phyloP scores from a whole-genome alignment of 2,888 invertebrate genomes.

The Beris chalybata region DNA sequence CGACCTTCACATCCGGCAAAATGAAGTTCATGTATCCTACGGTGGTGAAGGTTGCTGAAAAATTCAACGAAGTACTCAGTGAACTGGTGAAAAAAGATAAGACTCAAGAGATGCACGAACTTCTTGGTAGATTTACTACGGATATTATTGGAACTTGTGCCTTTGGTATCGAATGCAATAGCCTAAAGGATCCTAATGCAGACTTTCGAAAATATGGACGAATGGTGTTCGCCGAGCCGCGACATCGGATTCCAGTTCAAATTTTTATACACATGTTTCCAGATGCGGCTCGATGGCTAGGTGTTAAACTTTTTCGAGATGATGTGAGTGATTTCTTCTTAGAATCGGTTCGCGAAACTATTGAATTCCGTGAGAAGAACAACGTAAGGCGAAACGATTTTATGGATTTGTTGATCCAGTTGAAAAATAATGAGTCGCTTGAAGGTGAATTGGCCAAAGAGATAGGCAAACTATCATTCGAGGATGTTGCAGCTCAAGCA shows the following conservation, averaged over 20 bases:
- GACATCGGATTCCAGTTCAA: background rate
- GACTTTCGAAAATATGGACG: slow-evolving; percentile 44
- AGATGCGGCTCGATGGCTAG: background rate
- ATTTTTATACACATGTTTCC: background rate
- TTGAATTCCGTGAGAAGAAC: slow-evolving; percentile 52
- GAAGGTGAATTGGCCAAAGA: background rate
- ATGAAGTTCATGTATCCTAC: slow-evolving; percentile 53
- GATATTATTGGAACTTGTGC: slow-evolving; percentile 55
- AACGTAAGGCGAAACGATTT: slow-evolving; percentile 58
- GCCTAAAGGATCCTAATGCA: slow-evolving; percentile 47
- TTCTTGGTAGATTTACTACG: slow-evolving; percentile 52
- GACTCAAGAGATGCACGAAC: slow-evolving; percentile 52
- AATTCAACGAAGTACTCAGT: slow-evolving; percentile 39
- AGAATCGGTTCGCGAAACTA: slow-evolving; percentile 50
- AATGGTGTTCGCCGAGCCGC: slow-evolving; percentile 34
- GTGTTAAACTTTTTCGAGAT: slow-evolving; percentile 42
- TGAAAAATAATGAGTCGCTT: slow-evolving; percentile 44
- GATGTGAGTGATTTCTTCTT: slow-evolving; percentile 48
- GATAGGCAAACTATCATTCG: background rate
- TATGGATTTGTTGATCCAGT: slow-evolving; percentile 59
- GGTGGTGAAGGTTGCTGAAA: slow-evolving; percentile 43
- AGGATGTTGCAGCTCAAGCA: slow-evolving; percentile 9
- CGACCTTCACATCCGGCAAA: slow-evolving; percentile 56
- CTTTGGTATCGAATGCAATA: slow-evolving; percentile 53
- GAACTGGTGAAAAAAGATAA: slow-evolving; percentile 28